A percentile compares a stretch with the other conserved stretches of the same genome.
Conservation (phyloP, 2,888 invertebrate species). For the Drosophila subquinaria region DNA sequence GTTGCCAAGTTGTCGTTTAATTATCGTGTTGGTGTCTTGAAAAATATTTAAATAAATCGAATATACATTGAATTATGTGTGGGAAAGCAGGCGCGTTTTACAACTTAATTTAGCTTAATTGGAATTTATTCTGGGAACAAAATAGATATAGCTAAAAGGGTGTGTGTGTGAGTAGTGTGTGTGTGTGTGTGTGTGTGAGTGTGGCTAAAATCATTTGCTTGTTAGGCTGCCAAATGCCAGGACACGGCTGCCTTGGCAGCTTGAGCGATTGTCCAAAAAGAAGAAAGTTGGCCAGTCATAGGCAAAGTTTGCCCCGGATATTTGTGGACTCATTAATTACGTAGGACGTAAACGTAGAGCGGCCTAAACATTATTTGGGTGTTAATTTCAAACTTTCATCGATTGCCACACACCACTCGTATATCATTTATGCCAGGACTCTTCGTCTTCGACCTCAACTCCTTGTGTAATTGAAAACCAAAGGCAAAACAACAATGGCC, state of each 20-base stretch:
- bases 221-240: slow-evolving; percentile 72
- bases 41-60: slow-evolving; percentile 70
- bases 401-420: slow-evolving; percentile 49
- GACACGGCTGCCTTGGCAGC: slow-evolving; percentile 45
- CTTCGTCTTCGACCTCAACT: slow-evolving; percentile 45
- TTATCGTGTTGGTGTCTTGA: slow-evolving; percentile 41
- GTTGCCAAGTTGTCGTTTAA: slow-evolving; percentile 52
- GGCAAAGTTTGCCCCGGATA: slow-evolving; percentile 60
- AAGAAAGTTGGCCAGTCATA: slow-evolving; percentile 55
- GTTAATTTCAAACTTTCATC: slow-evolving; percentile 80
- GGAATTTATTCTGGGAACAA: slow-evolving; percentile 54
- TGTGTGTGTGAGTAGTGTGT: not conserved
- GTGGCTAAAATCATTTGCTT: slow-evolving; percentile 74
- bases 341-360: slow-evolving; percentile 37
- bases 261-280: slow-evolving; percentile 68
- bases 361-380: slow-evolving; percentile 61
- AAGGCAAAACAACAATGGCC: slow-evolving; percentile 72
- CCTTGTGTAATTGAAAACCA: slow-evolving; percentile 77
- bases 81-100: slow-evolving; percentile 46
- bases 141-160: not conserved
- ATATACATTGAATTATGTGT: slow-evolving; percentile 61
- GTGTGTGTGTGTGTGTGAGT: slow-evolving; percentile 14
- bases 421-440: slow-evolving; percentile 46
- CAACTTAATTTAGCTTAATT: slow-evolving; percentile 57
- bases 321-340: slow-evolving; percentile 77